Evolutionary conservation across 1,140 invertebrate genomes (phyloP).

Genomic region (Metopolophium dirhodum): DNA sequence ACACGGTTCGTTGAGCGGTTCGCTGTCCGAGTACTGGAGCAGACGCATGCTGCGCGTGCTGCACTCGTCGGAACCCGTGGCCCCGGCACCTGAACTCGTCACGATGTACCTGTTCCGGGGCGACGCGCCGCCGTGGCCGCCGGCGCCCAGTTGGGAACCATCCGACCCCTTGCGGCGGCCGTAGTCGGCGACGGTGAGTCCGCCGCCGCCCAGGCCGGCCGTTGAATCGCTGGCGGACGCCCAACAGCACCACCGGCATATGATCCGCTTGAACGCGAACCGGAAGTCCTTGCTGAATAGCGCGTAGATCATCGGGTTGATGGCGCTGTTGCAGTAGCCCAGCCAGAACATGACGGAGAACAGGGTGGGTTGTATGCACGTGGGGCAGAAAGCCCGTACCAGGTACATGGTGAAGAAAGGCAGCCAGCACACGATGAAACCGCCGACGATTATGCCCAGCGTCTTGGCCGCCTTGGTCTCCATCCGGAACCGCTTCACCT

Average conservation of each 20-base stretch:
- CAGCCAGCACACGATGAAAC: slow-evolving; percentile 92
- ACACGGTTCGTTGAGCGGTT: slow-evolving; percentile 64
- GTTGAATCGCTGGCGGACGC: slow-evolving; percentile 53
- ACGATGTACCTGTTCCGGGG: slow-evolving; percentile 63
- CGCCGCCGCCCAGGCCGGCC: slow-evolving; percentile 58
- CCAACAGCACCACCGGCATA: slow-evolving; percentile 80
- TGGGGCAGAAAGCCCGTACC: slow-evolving; percentile 79
- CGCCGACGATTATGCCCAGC: slow-evolving; percentile 90
- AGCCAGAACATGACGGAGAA: slow-evolving; percentile 96
- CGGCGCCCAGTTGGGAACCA: slow-evolving; percentile 67
- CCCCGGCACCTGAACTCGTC: slow-evolving; percentile 23
- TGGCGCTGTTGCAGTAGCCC: slow-evolving; percentile 94
- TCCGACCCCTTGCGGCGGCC: slow-evolving; percentile 69
- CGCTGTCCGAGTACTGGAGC: slow-evolving; percentile 64
- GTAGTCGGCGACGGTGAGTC: slow-evolving; percentile 39
- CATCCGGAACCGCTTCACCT: slow-evolving; percentile 84
- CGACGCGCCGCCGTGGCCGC: slow-evolving; percentile 58
- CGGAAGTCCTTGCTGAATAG: slow-evolving; percentile 92
- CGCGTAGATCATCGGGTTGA: slow-evolving; percentile 92
- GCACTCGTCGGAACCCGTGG: slow-evolving; percentile 41
- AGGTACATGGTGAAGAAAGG: slow-evolving; percentile 96
- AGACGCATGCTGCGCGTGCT: slow-evolving; percentile 47
- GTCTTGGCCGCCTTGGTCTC: slow-evolving; percentile 95
- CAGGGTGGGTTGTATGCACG: slow-evolving; percentile 79
- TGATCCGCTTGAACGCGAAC: slow-evolving; percentile 88